These are phyloP conservation scores for Heliconius hortense DNA, from an alignment of 2,888 invertebrate species.

Conservation along the genomic window DNA sequence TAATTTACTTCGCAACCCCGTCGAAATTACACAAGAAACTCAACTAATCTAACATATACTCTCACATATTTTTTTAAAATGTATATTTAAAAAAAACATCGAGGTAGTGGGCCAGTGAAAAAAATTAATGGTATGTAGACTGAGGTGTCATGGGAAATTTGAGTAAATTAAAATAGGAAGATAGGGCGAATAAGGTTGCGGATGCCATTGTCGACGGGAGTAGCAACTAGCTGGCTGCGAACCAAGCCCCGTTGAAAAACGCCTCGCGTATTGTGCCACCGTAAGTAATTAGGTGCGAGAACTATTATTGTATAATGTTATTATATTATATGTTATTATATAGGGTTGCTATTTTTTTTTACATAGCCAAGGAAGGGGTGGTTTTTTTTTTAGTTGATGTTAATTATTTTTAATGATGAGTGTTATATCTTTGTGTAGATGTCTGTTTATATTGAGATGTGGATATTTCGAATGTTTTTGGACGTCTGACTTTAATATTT, in stretches of 20 bases:
- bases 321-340: constrained; percentile 43
- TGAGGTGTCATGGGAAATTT: constrained; percentile 83
- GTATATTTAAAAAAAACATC: constrained; percentile 32
- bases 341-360: not conserved
- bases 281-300: constrained; percentile 78
- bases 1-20: not conserved
- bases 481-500: not conserved
- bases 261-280: constrained; percentile 59
- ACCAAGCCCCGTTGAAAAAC: constrained; percentile 50
- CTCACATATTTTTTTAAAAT: constrained; percentile 5
- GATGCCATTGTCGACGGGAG: constrained; percentile 65
- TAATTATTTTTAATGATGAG: constrained; percentile 24
- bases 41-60: constrained; percentile 19
- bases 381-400: constrained; percentile 29
- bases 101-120: constrained; percentile 43
- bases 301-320: constrained; percentile 52
- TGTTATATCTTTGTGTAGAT: not conserved
- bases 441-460: not conserved
- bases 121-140: constrained; percentile 62
- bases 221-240: constrained; percentile 67
- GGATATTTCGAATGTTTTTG: not conserved
- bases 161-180: constrained; percentile 83
- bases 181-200: constrained; percentile 74
- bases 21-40: constrained; percentile 3
- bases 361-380: constrained; percentile 14